Percentiles rank a stretch among this genome's conserved stretches.
phyloP scores from a whole-genome alignment of 2,113 vertebrate genomes.

The Dipodomys merriami region DNA sequence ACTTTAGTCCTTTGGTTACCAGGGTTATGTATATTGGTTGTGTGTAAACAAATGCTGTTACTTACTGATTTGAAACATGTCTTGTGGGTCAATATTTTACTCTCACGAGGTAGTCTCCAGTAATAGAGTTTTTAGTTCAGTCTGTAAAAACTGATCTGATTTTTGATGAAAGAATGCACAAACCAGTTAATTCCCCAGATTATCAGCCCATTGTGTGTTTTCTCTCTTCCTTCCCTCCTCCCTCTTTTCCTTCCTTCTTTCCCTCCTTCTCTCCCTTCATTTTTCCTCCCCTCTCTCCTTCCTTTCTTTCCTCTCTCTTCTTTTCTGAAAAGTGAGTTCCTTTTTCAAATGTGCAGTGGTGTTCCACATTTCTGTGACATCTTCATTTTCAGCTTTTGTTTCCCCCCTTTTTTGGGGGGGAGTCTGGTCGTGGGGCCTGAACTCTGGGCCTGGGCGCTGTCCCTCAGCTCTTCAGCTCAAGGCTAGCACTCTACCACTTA shows the following conservation, averaged over 20 bases:
- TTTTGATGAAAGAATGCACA: not conserved
- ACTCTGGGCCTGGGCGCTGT: no score
- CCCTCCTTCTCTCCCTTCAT: no score
- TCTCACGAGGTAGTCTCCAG: not conserved
- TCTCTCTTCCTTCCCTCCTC: no score
- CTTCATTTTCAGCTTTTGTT: conserved; percentile 1
- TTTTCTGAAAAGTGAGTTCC: not conserved
- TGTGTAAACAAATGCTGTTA: not conserved
- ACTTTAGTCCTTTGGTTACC: not conserved
- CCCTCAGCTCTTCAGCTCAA: no score
- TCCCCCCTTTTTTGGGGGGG: no score
- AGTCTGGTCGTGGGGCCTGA: no score
- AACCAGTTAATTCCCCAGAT: not conserved
- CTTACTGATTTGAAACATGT: not conserved
- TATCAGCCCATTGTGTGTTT: not conserved
- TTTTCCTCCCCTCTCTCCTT: no score
- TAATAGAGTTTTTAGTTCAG: not conserved
- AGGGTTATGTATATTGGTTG: not conserved
- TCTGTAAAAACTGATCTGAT: not conserved
- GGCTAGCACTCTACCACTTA: no score
- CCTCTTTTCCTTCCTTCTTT: no score
- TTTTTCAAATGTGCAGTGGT: not conserved
- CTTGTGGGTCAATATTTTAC: not conserved
- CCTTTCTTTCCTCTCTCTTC: no score
- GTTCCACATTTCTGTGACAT: not conserved